phyloP scores from a whole-genome alignment of 2,888 invertebrate genomes.

The Cephalotes varians region DNA sequence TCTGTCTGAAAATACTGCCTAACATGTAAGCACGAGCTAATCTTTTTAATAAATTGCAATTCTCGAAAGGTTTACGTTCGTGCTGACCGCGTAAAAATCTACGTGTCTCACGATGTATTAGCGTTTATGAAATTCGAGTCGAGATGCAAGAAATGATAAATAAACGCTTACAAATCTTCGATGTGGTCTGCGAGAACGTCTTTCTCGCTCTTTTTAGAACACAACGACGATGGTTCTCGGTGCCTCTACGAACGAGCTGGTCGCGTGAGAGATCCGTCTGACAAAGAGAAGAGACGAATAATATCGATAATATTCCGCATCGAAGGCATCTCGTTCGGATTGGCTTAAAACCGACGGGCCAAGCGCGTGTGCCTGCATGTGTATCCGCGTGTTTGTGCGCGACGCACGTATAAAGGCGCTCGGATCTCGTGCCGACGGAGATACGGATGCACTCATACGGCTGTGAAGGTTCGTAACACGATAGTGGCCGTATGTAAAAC shows the following conservation, averaged over 20 bases:
- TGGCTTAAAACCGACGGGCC: constrained; percentile 62
- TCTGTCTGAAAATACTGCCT: not conserved
- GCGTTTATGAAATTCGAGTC: constrained; percentile 75
- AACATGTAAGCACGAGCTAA: not conserved
- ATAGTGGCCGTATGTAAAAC: constrained; percentile 84
- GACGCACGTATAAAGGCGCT: constrained; percentile 38
- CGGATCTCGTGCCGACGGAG: constrained; percentile 52
- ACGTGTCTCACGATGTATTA: constrained; percentile 62
- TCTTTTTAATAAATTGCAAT: constrained; percentile 12
- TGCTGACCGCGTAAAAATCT: constrained; percentile 23
- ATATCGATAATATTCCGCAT: constrained; percentile 79
- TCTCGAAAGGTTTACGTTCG: not conserved
- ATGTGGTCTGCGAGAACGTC: constrained; percentile 12
- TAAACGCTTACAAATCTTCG: constrained; percentile 35
- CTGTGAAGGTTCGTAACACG: constrained; percentile 81
- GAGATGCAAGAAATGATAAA: constrained; percentile 62
- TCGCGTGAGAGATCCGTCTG: constrained; percentile 63
- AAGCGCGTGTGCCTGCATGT: constrained; percentile 19
- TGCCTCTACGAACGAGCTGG: not conserved
- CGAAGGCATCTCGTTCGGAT: constrained; percentile 73
- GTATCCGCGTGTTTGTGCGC: constrained; percentile 53
- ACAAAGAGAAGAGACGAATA: constrained; percentile 79
- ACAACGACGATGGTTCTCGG: not conserved
- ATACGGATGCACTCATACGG: constrained; percentile 65
- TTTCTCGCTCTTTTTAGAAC: constrained; percentile 19